A percentile compares a stretch with the other conserved stretches of the same genome.
Conservation (phyloP, 2,113 vertebrate genomes). For the Excalfactoria chinensis region DNA sequence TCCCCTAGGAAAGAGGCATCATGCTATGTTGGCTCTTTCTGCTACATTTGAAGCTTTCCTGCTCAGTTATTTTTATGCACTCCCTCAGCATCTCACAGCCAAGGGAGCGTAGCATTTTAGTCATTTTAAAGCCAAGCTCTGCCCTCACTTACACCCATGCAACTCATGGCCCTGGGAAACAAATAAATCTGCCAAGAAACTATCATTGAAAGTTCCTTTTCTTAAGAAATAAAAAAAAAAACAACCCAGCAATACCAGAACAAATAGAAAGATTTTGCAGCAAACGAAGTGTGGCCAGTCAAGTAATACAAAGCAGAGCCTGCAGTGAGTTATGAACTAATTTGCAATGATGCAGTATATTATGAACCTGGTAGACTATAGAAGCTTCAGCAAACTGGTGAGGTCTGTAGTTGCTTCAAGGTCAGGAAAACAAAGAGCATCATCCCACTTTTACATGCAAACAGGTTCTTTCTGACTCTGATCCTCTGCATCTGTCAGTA, state of each 20-base stretch:
- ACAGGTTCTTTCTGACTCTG: not conserved
- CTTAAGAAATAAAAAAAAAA: not conserved
- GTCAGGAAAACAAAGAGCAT: conserved; percentile 24
- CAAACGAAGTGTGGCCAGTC: not conserved
- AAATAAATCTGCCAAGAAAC: conserved; percentile 48
- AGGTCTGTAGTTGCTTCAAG: conserved; percentile 38
- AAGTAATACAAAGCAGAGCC: conserved; percentile 13
- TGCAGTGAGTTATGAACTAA: conserved; percentile 50
- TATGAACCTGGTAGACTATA: conserved; percentile 22
- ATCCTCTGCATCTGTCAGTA: not conserved
- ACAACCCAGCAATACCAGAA: not conserved
- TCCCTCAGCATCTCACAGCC: not conserved
- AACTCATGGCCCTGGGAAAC: not conserved
- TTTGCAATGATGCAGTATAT: conserved; percentile 9
- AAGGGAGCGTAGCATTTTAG: not conserved
- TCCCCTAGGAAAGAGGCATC: not conserved
- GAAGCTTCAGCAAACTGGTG: not conserved
- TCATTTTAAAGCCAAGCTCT: conserved; percentile 11
- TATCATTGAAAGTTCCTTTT: conserved; percentile 16
- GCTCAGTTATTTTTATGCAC: not conserved
- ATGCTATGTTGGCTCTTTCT: not conserved
- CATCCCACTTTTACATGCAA: not conserved
- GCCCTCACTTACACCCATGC: not conserved
- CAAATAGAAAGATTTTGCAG: conserved; percentile 43
- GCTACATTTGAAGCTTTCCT: not conserved